phyloP scores from a whole-genome alignment of 2,113 vertebrate genomes.

The Campylomormyrus tamandua region DNA sequence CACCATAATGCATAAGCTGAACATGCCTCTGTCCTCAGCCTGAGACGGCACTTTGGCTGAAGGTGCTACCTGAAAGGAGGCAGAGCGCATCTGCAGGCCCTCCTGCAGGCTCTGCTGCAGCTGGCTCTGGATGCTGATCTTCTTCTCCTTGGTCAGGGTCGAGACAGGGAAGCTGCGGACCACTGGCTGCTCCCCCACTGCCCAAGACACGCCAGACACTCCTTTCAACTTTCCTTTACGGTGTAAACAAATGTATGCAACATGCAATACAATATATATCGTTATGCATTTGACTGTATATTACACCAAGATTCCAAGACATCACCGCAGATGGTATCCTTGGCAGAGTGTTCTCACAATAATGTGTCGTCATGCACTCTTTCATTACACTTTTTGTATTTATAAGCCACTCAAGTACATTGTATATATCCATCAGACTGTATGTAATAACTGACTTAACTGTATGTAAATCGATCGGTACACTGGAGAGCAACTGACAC shows the following conservation, averaged over 20 bases:
- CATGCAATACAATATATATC: not conserved
- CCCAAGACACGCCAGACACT: not conserved
- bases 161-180: slow-evolving; percentile 88
- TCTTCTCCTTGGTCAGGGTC: slow-evolving; percentile 91
- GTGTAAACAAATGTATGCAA: not conserved
- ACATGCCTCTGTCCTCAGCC: not conserved
- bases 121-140: slow-evolving; percentile 90
- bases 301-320: not conserved
- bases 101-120: slow-evolving; percentile 94
- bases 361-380: not conserved
- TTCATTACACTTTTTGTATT: not conserved
- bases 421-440: not conserved
- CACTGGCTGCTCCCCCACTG: slow-evolving; percentile 90
- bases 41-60: not conserved
- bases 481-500: not conserved
- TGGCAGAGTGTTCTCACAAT: not conserved
- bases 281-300: not conserved
- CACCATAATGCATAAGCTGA: not conserved
- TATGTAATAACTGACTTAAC: not conserved
- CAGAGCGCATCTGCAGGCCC: slow-evolving; percentile 86
- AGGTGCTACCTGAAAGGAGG: slow-evolving; percentile 82
- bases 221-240: not conserved
- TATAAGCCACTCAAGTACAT: not conserved
- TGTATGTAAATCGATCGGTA: not conserved
- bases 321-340: no score